Evolutionary conservation across 2,113 vertebrate genomes (phyloP).

Genomic region (Ifrita kowaldi): DNA sequence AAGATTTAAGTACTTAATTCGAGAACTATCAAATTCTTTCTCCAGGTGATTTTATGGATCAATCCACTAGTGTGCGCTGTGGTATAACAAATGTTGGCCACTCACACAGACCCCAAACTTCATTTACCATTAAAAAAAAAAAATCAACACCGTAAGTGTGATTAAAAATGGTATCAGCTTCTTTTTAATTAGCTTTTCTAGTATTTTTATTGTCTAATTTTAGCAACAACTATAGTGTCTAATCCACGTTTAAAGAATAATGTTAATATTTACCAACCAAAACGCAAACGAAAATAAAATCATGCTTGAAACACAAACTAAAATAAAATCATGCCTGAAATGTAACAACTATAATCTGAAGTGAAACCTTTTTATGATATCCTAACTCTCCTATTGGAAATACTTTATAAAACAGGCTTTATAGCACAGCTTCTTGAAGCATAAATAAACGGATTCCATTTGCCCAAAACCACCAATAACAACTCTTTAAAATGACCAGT

Average conservation of each 20-base stretch:
- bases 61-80: constrained; percentile 77
- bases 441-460: constrained; percentile 56
- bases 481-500: constrained; percentile 19
- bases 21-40: neutral
- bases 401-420: constrained; percentile 12
- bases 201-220: constrained; percentile 42
- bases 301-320: constrained; percentile 6
- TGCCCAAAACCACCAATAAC: neutral
- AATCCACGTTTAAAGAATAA: constrained; percentile 28
- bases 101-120: neutral
- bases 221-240: constrained; percentile 21
- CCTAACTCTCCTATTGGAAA: neutral
- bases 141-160: neutral
- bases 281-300: constrained; percentile 27
- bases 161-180: constrained; percentile 40
- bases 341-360: constrained; percentile 16
- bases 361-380: constrained; percentile 32
- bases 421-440: constrained; percentile 3
- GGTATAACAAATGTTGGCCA: constrained; percentile 61
- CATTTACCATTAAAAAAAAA: neutral
- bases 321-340: constrained; percentile 47
- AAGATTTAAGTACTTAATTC: constrained; percentile 36
- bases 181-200: constrained; percentile 51
- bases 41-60: neutral
- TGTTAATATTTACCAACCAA: constrained; percentile 42